Base-by-base conservation (phyloP, 1,140 invertebrate species). In the Cecropterus lyciades region DNA sequence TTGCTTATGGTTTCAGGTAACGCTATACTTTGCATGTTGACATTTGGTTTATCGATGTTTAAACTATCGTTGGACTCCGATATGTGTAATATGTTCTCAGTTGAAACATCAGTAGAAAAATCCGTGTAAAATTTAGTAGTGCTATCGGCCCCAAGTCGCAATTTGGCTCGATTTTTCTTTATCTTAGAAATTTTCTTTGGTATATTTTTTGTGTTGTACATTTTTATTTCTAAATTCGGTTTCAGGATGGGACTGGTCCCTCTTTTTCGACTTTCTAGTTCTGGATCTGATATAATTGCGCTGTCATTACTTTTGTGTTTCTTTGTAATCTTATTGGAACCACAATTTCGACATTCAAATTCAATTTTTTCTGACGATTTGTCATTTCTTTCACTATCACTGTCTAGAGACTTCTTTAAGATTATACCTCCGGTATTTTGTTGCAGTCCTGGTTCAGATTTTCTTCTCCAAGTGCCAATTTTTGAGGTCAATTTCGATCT, bases 391-490 rank as follows among this genome's bases (percentile, higher is more conserved):
- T 89, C 86, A 56, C 70, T 79, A 52, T 91, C 84, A 78, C 83
- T 85, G 10, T 90, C 86, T 69, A 83, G 77, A 42, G 79, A 70
- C 71, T 81, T 90, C 52, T 89, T 92, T 0, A 69, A 55, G 14
- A 87, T 17, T 0, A 79, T 69, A 11, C 72, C 75, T n/a, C 72
- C 72, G 20, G 78, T 67, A 57, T 87, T 90, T 62, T 90, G 85
- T 59, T 87, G 87, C 24, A 95, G 89, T 3, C 95, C 94, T 1
- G 95, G 95, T 79, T 96, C 95, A 9, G 95, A 96, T 85, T 96
- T 96, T 68, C 95, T 87, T 75, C 95, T 85, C 95, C 95, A 95
- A 63, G 93, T 95, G 5, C 92, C 89, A 68, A 94, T 92, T 72
- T 94, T 93, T 7, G 93, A 63, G 15, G 46, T 92, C 30, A 94